These are phyloP conservation scores for Thecophora atra DNA, from an alignment of 2,888 invertebrate species.

Conservation along the genomic window DNA sequence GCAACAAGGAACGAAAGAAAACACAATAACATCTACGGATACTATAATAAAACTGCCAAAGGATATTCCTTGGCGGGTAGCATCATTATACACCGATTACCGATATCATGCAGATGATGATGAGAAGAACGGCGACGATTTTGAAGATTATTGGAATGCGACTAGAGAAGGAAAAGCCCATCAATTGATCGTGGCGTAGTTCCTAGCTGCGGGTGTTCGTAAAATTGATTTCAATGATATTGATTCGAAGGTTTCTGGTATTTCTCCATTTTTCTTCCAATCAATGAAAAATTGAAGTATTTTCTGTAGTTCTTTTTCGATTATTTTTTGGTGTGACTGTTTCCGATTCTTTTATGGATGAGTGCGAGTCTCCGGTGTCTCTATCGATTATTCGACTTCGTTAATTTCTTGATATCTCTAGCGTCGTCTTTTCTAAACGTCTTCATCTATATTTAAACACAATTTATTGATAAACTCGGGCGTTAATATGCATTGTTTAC, in stretches of 20 bases:
- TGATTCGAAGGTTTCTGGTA: too few relatives aligned
- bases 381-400: too few relatives aligned
- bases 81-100: conserved; percentile 39
- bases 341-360: neutral
- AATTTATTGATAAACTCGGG: too few relatives aligned
- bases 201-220: neutral
- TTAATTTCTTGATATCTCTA: too few relatives aligned
- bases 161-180: neutral
- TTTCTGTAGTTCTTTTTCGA: neutral
- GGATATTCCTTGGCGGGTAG: neutral
- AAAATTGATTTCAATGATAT: too few relatives aligned
- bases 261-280: too few relatives aligned
- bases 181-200: neutral
- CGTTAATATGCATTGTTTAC: too few relatives aligned
- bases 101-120: conserved; percentile 18
- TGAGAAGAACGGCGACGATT: conserved; percentile 2
- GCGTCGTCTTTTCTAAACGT: too few relatives aligned
- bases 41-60: neutral
- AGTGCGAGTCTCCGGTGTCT: neutral
- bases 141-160: too few relatives aligned
- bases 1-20: neutral
- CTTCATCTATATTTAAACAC: too few relatives aligned
- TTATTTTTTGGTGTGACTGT: neutral
- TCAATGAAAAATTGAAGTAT: too few relatives aligned
- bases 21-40: conserved; percentile 7